Evolutionary conservation across 2,888 invertebrate species (phyloP), one percentile per base, ranked within the genome.

Genomic region (Tyria jacobaeae): DNA sequence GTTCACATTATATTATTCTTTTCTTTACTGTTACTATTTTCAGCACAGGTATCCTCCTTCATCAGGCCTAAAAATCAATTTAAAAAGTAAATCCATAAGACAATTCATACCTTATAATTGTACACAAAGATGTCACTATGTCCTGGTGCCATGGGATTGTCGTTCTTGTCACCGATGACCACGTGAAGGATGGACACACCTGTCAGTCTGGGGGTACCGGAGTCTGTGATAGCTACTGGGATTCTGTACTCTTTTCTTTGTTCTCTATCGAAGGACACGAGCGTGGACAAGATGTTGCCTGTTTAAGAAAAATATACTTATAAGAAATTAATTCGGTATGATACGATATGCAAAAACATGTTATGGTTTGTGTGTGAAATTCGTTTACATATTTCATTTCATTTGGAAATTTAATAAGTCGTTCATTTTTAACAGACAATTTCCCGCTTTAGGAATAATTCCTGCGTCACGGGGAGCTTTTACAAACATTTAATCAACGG

Each of bases 131-230:
- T 98, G 67, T 96, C 95, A 84, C 99, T 99, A 35, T 96, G 95
- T 0, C 99, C 99, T 51, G 97, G 96, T 52, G 95, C 94, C 97
- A 99, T 99, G 2, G 95, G 94, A 85, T 99, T 99, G 85, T 99
- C 99, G 86, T 99, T 99, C 66, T 96, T 95, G 89, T 99, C 99
- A 4, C 99, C 99, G 70, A 99, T 99, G 44, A 98, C 97, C 15
- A 99, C 96, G 60, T 96, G 97, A 17, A 99, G 94, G 14, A 96
- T 96, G 69, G 98, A 98, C 0, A 97, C 97, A 4, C 97, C 98
- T 0, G 97, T 97, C 90, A 95, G 90, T 44, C 93, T 84, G 0
- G 97, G 97, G 0, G 91, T 92, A 0, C 99, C 98, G 64, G 96
- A 97, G 85, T 99, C 99, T 1, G 96, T 96, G 78, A 99, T 98